Evolutionary conservation across 23 tunicate species (phyloP).

Genomic region (Halocynthia aurantium): DNA sequence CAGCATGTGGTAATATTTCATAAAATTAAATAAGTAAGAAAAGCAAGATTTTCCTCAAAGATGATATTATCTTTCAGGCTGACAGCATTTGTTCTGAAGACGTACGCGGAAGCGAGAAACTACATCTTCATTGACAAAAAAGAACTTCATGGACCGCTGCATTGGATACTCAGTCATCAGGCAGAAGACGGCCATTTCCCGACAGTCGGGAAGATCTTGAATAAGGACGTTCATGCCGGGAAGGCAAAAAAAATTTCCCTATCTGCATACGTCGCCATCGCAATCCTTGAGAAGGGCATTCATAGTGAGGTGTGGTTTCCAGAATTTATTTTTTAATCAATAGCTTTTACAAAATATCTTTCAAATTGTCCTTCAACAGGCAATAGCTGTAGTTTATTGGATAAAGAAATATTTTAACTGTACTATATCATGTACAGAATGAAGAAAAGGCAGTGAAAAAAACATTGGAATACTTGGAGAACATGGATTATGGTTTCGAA

Average conservation of each 20-base stretch:
- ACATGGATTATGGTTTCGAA: slow-evolving; percentile 21
- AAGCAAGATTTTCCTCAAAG: neutral
- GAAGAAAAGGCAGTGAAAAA: slow-evolving; percentile 58
- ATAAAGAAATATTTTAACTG: no score
- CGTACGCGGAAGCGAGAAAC: slow-evolving; percentile 77
- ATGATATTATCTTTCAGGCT: slow-evolving; percentile 44
- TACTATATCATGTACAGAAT: slow-evolving; percentile 3
- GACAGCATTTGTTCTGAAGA: slow-evolving; percentile 96
- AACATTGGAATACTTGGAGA: slow-evolving; percentile 57
- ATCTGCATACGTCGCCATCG: slow-evolving; percentile 83
- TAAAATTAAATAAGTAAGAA: neutral
- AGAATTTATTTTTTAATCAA: no score
- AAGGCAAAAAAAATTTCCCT: slow-evolving; percentile 71
- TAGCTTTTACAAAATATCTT: no score
- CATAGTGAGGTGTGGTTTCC: no score
- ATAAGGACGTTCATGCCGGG: slow-evolving; percentile 86
- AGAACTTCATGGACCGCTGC: slow-evolving; percentile 61
- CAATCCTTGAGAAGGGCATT: slow-evolving; percentile 47
- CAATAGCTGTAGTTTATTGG: no score
- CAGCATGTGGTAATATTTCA: slow-evolving; percentile 90
- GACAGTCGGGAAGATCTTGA: slow-evolving; percentile 87
- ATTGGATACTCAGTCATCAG: slow-evolving; percentile 87
- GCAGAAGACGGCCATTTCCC: slow-evolving; percentile 78
- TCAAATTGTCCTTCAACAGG: no score
- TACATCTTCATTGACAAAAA: slow-evolving; percentile 86